Evolutionary conservation across 2,113 vertebrate species (phyloP).

Genomic region (Callipepla squamata): DNA sequence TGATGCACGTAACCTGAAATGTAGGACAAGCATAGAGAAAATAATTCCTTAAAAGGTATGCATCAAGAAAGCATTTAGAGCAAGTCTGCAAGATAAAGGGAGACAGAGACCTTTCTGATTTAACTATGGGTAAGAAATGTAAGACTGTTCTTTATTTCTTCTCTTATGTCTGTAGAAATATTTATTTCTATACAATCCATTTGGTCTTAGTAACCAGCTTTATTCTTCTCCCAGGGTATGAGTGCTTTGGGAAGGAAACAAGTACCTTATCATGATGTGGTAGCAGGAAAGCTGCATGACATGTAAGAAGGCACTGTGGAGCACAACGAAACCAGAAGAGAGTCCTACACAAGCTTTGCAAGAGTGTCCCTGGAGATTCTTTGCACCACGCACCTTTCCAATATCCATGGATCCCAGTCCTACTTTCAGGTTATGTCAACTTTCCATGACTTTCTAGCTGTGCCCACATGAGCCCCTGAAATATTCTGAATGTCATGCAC

Average conservation of each 20-base stretch:
- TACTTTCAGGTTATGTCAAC: background rate
- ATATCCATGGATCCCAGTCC: background rate
- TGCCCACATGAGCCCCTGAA: background rate
- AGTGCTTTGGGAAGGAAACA: background rate
- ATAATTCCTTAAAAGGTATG: constrained; percentile 2
- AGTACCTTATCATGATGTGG: background rate
- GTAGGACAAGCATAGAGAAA: constrained; percentile 23
- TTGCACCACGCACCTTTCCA: background rate
- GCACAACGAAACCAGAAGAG: background rate
- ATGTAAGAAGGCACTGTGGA: background rate
- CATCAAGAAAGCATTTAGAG: constrained; percentile 1
- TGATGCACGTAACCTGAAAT: constrained; percentile 29
- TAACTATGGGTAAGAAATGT: background rate
- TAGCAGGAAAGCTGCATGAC: background rate
- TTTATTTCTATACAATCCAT: background rate
- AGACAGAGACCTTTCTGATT: constrained; percentile 8
- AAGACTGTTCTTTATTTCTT: background rate
- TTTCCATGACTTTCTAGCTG: background rate
- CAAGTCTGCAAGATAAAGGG: background rate
- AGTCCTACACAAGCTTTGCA: background rate
- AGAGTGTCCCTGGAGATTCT: background rate
- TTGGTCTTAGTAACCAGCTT: background rate
- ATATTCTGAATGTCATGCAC: background rate
- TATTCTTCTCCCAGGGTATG: background rate
- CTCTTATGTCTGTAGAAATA: background rate